A percentile compares a stretch with the other conserved stretches of the same genome.
Evolutionary conservation across 2,797 vertebrate genomes (phyloP).

Genomic region (Sparidentex hasta): DNA sequence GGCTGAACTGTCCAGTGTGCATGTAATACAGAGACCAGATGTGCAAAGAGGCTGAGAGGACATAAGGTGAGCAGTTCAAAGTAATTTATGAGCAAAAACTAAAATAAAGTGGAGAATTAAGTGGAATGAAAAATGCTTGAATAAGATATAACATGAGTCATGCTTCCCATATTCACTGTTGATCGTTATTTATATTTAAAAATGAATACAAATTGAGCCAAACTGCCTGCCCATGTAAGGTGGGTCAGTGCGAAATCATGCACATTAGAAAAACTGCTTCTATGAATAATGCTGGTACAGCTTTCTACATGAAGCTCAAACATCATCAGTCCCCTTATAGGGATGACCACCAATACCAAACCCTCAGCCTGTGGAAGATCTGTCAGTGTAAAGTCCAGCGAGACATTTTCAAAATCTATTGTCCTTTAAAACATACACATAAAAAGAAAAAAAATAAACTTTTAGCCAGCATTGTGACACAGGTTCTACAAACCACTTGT

Average conservation of each 20-base stretch:
- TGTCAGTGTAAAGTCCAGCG: background rate
- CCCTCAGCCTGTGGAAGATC: background rate
- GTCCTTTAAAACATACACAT: slow-evolving; percentile 13
- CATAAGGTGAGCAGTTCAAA: no score
- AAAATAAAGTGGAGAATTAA: no score
- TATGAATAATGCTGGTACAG: background rate
- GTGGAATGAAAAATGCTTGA: no score
- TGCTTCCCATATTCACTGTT: no score
- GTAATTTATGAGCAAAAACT: no score
- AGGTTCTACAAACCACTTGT: slow-evolving; percentile 44
- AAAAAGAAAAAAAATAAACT: slow-evolving; percentile 16
- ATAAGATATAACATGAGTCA: no score
- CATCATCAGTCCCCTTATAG: background rate
- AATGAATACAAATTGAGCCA: no score
- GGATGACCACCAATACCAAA: background rate
- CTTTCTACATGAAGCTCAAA: background rate
- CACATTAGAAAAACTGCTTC: background rate
- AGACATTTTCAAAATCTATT: slow-evolving; percentile 6
- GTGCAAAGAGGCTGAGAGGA: no score
- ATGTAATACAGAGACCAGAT: no score
- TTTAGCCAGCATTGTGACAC: slow-evolving; percentile 9
- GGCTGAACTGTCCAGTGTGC: no score
- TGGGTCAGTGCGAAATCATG: background rate
- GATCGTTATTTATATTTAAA: background rate
- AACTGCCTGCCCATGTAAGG: background rate